Conservation (phyloP, 2,888 invertebrate genomes). For the Lasioglossum villosulum region DNA sequence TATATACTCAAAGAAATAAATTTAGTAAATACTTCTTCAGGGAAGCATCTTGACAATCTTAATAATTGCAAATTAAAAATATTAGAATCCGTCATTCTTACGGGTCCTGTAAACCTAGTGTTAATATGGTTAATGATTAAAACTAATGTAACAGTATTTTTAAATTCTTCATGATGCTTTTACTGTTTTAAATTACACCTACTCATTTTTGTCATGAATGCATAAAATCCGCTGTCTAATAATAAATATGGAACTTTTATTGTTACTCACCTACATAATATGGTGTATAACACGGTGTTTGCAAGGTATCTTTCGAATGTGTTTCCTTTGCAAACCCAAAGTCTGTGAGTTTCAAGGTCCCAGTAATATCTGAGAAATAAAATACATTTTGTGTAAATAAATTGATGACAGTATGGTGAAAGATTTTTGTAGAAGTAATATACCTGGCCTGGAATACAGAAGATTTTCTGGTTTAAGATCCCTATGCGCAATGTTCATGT, state of each 20-base stretch:
- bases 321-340: constrained; percentile 99
- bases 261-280: constrained; percentile 95
- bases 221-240: not conserved
- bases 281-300: constrained; percentile 99
- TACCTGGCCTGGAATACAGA: constrained; percentile 92
- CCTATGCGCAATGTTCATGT: constrained; percentile 97
- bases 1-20: too few species aligned
- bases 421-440: constrained; percentile 25
- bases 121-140: too few species aligned
- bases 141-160: too few species aligned
- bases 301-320: constrained; percentile 92
- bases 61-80: too few species aligned
- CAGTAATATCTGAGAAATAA: constrained; percentile 86
- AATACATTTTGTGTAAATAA: not conserved
- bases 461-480: constrained; percentile 99
- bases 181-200: too few species aligned
- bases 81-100: too few species aligned
- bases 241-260: constrained; percentile 48
- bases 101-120: too few species aligned
- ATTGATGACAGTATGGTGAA: not conserved
- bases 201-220: too few species aligned
- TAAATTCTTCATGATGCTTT: too few species aligned
- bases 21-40: too few species aligned
- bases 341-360: constrained; percentile 97
- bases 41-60: too few species aligned